Evolutionary conservation across 1,140 invertebrate species (phyloP).

Genomic region (Drosophila tropicalis): DNA sequence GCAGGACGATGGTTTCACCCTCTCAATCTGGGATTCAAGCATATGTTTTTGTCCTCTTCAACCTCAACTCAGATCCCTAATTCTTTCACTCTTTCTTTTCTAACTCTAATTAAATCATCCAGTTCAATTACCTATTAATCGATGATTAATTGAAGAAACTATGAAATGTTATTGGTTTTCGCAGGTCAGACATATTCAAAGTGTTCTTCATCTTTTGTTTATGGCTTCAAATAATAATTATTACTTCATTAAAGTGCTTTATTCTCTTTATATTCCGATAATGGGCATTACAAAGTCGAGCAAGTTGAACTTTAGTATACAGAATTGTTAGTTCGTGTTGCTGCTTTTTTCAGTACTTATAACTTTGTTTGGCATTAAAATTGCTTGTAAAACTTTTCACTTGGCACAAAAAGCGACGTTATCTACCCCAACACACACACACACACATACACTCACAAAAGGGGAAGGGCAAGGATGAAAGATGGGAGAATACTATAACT

Average conservation of each 20-base stretch:
- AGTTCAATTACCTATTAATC: no score
- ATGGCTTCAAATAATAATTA: no score
- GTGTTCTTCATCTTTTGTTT: no score
- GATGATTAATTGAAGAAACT: no score
- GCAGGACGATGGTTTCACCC: not conserved
- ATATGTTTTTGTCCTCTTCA: not conserved
- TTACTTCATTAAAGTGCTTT: no score
- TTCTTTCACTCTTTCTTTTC: no score
- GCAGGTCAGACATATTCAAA: no score
- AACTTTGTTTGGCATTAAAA: slow-evolving; percentile 78
- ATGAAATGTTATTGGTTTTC: no score
- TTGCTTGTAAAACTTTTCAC: slow-evolving; percentile 77
- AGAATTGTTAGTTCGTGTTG: slow-evolving; percentile 1
- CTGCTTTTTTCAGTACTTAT: slow-evolving; percentile 58
- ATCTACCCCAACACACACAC: slow-evolving; percentile 39
- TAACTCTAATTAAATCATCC: no score
- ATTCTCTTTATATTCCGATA: not conserved
- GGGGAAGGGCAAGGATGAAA: not conserved
- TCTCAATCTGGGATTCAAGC: not conserved
- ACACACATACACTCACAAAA: no score
- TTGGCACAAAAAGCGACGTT: slow-evolving; percentile 61
- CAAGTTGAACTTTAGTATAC: slow-evolving; percentile 6
- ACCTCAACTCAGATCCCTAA: not conserved
- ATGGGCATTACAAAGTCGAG: not conserved
- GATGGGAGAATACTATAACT: slow-evolving; percentile 22